phyloP scores from a whole-genome alignment of 92 coral and sea anemone species.

The Zoanthus gigantus region DNA sequence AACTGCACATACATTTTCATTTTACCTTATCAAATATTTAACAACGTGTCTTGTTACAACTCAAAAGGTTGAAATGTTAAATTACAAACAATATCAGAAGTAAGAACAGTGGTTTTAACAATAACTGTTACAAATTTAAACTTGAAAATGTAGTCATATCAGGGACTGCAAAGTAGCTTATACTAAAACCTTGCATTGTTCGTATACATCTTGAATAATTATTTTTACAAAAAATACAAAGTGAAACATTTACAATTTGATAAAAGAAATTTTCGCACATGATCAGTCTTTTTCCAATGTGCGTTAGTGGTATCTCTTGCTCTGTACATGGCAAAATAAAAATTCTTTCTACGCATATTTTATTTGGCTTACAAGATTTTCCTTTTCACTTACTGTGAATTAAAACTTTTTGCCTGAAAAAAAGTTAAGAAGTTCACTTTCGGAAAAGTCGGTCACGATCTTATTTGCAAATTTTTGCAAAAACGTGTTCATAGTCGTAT shows the following conservation, averaged over 20 bases:
- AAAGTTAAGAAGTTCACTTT: conserved; percentile 17
- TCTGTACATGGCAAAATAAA: conserved; percentile 8
- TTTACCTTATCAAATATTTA: conserved; percentile 3
- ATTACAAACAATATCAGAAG: not conserved
- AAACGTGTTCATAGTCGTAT: conserved; percentile 47
- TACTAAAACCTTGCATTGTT: not conserved
- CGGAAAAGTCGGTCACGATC: conserved; percentile 26
- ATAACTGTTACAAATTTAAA: conserved; percentile 14
- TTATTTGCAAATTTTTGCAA: not conserved
- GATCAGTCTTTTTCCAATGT: not conserved
- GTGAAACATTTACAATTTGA: conserved; percentile 12
- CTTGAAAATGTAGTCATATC: conserved; percentile 18
- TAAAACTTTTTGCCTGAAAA: conserved; percentile 20
- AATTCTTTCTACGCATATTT: not conserved
- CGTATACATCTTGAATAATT: not conserved
- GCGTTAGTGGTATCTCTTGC: not conserved
- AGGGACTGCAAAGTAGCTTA: conserved; percentile 17
- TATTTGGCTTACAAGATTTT: conserved; percentile 42
- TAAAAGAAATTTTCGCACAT: conserved; percentile 2
- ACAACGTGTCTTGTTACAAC: not conserved
- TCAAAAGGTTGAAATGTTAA: not conserved
- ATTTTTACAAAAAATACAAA: not conserved
- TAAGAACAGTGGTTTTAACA: conserved; percentile 3
- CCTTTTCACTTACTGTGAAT: conserved; percentile 46
- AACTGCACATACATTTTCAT: conserved; percentile 13